phyloP scores from a whole-genome alignment of 2,113 vertebrate species.

The Centropus bengalensis region DNA sequence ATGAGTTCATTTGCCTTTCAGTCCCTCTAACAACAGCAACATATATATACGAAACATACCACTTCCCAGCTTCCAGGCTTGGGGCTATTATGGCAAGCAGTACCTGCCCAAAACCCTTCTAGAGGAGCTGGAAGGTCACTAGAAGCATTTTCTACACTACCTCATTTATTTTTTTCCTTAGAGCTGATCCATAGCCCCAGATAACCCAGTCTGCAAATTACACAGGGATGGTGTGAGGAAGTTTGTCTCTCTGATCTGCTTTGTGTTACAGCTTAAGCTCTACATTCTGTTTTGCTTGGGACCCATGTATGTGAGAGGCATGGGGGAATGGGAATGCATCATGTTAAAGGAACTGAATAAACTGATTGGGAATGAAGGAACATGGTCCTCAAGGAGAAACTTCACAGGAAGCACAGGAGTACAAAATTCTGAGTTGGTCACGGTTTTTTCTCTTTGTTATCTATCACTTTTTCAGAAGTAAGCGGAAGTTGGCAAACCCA shows the following conservation, averaged over 20 bases:
- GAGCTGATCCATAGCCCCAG: background rate
- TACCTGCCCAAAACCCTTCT: background rate
- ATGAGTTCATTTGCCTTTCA: background rate
- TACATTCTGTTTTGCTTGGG: background rate
- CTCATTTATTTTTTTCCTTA: background rate
- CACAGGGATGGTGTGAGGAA: background rate
- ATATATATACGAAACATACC: background rate
- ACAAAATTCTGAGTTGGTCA: background rate
- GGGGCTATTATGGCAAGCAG: background rate
- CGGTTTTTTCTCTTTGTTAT: background rate
- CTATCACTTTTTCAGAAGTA: background rate
- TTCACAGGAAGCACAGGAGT: background rate
- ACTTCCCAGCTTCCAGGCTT: background rate
- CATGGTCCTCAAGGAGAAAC: background rate
- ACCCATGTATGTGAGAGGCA: background rate
- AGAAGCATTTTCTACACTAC: background rate
- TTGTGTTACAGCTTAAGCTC: background rate
- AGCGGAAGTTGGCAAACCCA: background rate
- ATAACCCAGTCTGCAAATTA: background rate
- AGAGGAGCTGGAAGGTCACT: background rate
- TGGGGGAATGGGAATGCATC: background rate
- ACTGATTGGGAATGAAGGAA: background rate
- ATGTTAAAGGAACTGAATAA: background rate
- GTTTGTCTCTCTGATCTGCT: background rate
- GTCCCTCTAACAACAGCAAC: background rate